Evolutionary conservation across 2,888 invertebrate genomes (phyloP).

Genomic region (Phytoseiulus persimilis): DNA sequence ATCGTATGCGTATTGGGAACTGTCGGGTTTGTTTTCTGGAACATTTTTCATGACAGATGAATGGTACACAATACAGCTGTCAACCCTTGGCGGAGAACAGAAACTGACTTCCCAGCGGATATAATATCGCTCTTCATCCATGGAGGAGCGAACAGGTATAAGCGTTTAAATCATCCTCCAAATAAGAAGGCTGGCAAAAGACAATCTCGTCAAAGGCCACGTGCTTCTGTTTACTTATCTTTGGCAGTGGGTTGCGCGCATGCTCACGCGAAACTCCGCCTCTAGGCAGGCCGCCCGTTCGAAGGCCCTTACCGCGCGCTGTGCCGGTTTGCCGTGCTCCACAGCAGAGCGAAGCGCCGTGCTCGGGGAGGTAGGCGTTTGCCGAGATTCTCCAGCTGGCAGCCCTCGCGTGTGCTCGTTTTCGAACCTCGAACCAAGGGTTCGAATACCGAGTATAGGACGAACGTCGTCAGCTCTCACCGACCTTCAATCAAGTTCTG

Average conservation of each 20-base stretch:
- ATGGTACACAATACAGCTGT: too few species aligned
- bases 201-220: background rate
- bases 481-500: too few species aligned
- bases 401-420: background rate
- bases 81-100: too few species aligned
- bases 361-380: conserved; percentile 5
- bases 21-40: too few species aligned
- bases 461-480: too few species aligned
- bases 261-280: background rate
- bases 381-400: background rate
- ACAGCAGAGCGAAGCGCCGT: conserved; percentile 5
- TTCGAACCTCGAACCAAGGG: background rate
- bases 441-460: too few species aligned
- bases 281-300: background rate
- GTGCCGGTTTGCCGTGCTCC: background rate
- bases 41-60: too few species aligned
- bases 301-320: conserved; percentile 5
- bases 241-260: background rate
- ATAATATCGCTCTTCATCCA: too few species aligned
- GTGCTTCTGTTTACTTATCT: conserved; percentile 5
- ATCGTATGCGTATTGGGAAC: too few species aligned
- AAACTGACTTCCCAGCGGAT: too few species aligned
- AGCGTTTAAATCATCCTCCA: too few species aligned
- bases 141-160: too few species aligned
- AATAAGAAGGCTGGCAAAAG: background rate